Evolutionary conservation across 2,113 vertebrate species (phyloP).

Genomic region (Gobiocypris rarus): DNA sequence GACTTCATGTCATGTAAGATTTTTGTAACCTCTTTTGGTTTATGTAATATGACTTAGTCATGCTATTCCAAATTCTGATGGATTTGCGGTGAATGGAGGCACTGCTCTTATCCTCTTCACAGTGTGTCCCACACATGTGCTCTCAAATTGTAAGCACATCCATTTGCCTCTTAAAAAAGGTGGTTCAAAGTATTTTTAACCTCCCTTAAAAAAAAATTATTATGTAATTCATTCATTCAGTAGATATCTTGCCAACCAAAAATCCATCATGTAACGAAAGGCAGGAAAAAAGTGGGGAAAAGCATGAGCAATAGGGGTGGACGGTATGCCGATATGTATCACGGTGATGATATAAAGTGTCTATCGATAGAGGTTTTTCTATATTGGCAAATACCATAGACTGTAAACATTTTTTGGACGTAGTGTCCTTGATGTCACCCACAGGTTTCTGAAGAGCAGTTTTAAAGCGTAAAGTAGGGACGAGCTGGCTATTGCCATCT

Average conservation of each 20-base stretch:
- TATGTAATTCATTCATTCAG: conserved; percentile 48
- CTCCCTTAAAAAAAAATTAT: conserved; percentile 17
- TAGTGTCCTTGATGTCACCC: too few species aligned
- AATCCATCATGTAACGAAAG: conserved; percentile 35
- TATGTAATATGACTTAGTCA: conserved; percentile 58
- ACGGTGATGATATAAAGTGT: not conserved
- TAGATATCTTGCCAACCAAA: not conserved
- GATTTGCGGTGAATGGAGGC: conserved; percentile 46
- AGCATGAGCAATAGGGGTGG: not conserved
- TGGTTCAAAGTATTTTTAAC: conserved; percentile 24
- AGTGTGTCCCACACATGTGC: conserved; percentile 25
- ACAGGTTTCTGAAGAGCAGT: too few species aligned
- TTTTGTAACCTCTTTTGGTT: conserved; percentile 46
- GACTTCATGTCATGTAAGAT: conserved; percentile 30
- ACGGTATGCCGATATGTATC: not conserved
- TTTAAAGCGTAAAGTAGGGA: too few species aligned
- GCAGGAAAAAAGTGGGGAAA: not conserved
- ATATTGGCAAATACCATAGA: too few species aligned
- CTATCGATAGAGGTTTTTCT: not conserved
- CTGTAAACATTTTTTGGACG: too few species aligned
- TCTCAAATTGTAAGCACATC: conserved; percentile 13
- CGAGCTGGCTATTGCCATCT: too few species aligned
- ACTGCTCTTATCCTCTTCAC: conserved; percentile 20
- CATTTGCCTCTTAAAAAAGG: conserved; percentile 11
- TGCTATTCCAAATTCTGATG: conserved; percentile 49